These are phyloP conservation scores for Psococerastis gibbosa DNA, from an alignment of 2,888 invertebrate species.

Conservation along the genomic window DNA sequence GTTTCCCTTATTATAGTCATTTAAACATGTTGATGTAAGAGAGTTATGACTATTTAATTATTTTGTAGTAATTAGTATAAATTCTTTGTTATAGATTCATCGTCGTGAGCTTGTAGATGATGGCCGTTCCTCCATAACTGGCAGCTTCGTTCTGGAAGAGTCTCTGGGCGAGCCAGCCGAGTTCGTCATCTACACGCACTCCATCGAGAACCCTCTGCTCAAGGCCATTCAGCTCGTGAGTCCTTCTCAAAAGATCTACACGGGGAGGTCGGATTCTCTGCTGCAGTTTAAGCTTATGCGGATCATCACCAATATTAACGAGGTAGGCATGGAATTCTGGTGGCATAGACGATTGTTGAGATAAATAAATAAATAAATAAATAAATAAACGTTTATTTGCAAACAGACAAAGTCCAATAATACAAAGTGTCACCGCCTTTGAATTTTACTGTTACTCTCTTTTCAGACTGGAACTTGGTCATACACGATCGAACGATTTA, in stretches of 20 bases:
- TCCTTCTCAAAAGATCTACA: constrained; percentile 29
- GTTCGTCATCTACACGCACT: constrained; percentile 33
- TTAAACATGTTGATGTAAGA: too few species aligned
- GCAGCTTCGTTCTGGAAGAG: constrained; percentile 33
- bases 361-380: background rate
- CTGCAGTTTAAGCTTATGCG: constrained; percentile 32
- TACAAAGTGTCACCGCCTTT: too few species aligned
- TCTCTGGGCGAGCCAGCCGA: constrained; percentile 31
- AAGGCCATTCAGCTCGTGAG: constrained; percentile 30
- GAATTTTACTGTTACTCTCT: too few species aligned
- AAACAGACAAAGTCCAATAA: too few species aligned
- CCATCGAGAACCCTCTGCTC: constrained; percentile 31
- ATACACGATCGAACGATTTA: constrained; percentile 34
- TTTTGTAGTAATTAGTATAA: constrained; percentile 6
- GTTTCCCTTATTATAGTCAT: too few species aligned
- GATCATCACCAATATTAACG: constrained; percentile 30
- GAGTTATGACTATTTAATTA: constrained; percentile 2
- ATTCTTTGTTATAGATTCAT: constrained; percentile 25
- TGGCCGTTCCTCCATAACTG: constrained; percentile 29
- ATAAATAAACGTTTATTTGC: too few species aligned
- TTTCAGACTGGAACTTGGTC: constrained; percentile 36
- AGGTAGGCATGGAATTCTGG: constrained; percentile 22
- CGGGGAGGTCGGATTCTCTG: constrained; percentile 29
- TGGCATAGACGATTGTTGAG: background rate
- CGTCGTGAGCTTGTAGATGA: constrained; percentile 30